A percentile compares a stretch with the other conserved stretches of the same genome.
These are phyloP conservation scores for Sycophila texana DNA, from an alignment of 2,888 invertebrate species.

Conservation along the genomic window DNA sequence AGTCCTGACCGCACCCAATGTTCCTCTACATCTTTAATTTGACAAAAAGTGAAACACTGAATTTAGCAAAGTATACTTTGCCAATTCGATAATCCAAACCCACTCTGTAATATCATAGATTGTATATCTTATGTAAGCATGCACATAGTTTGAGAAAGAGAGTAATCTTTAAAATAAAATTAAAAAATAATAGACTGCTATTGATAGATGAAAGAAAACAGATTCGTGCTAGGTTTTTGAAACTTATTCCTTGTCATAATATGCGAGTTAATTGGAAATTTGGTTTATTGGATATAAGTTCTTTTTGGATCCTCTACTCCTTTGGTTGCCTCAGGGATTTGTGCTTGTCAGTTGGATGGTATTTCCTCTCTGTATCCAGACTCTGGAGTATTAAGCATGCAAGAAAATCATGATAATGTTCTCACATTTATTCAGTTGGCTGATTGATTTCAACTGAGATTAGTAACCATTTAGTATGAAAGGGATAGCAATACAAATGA, in stretches of 20 bases:
- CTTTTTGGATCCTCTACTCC: constrained; percentile 51
- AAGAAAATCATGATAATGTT: constrained; percentile 60
- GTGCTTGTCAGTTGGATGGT: constrained; percentile 57
- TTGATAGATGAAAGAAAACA: constrained; percentile 46
- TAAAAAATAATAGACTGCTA: constrained; percentile 42
- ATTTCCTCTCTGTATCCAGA: constrained; percentile 73
- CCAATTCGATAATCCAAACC: constrained; percentile 50
- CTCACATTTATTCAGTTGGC: constrained; percentile 52
- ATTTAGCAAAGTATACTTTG: constrained; percentile 47
- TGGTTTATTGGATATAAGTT: constrained; percentile 40
- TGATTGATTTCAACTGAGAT: constrained; percentile 4
- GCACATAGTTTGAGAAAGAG: constrained; percentile 46
- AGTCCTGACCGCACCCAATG: constrained; percentile 53
- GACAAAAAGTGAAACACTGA: constrained; percentile 47
- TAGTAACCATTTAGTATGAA: not conserved
- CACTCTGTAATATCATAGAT: constrained; percentile 41
- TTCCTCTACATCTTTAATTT: constrained; percentile 45
- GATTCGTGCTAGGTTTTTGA: constrained; percentile 50
- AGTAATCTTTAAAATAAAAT: constrained; percentile 44
- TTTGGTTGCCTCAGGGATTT: constrained; percentile 58
- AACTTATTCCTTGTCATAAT: constrained; percentile 23
- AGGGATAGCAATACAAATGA: not conserved
- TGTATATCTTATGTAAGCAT: constrained; percentile 25
- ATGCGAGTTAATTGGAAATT: constrained; percentile 48
- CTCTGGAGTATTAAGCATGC: constrained; percentile 67